Evolutionary conservation across 2,113 vertebrate species (phyloP).

Genomic region (Aspidoscelis tigris): DNA sequence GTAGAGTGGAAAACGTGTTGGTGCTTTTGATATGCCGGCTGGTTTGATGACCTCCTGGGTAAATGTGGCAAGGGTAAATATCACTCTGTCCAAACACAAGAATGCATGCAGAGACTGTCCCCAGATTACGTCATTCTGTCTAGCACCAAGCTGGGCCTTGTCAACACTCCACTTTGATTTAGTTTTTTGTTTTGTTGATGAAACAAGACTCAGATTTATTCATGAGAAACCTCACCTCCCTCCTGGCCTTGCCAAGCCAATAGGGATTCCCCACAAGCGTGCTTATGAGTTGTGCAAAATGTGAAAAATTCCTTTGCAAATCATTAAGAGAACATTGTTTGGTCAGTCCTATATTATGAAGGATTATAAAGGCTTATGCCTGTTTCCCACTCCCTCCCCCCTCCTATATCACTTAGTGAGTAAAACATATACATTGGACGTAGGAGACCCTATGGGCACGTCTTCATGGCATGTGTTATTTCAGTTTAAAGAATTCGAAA

Average conservation of each 20-base stretch:
- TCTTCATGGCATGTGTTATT: no score
- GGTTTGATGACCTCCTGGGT: not conserved
- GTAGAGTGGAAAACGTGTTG: conserved; percentile 25
- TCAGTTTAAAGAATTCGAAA: no score
- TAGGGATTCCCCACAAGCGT: not conserved
- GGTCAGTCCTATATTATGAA: not conserved
- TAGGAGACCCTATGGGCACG: not conserved
- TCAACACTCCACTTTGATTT: conserved; percentile 7
- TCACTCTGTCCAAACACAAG: not conserved
- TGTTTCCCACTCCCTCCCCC: not conserved
- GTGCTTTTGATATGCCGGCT: conserved; percentile 10
- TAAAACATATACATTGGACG: not conserved
- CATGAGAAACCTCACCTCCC: conserved; percentile 6
- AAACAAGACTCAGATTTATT: conserved; percentile 27
- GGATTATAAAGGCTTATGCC: not conserved
- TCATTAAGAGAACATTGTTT: not conserved
- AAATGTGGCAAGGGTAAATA: not conserved
- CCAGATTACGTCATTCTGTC: not conserved
- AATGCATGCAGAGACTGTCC: conserved; percentile 16
- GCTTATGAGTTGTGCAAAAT: not conserved
- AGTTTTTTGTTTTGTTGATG: not conserved
- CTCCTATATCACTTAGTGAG: not conserved
- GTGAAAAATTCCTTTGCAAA: not conserved
- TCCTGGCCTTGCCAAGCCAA: not conserved
- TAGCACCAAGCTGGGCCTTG: not conserved